Evolutionary conservation across 2,113 vertebrate species (phyloP), one percentile per base, ranked within the genome.

Genomic region (Ivindomyrus marchei): DNA sequence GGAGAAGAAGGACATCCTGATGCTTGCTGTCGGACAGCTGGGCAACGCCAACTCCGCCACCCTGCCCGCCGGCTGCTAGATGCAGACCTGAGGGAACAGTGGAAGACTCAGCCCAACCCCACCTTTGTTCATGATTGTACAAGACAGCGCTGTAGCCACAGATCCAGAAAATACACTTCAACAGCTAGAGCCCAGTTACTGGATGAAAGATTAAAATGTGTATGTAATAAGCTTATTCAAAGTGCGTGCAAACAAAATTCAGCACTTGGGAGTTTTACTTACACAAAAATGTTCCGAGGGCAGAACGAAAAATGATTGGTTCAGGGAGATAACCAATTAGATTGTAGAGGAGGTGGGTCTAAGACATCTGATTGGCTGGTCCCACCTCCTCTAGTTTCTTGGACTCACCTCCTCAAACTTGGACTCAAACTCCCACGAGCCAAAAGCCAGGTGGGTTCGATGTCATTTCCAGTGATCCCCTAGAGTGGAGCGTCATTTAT

Each of bases 1-100:
- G 94, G 98, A 99, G 95, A 98, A 97, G 96, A 99, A 98, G 89
- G 98, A 99, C 94, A 99, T 99, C 95, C 96, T 99, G 91, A 95
- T 98, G 96, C 92, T 99, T 92, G 98, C 98, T 0, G 97, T 98
- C 0, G 98, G 98, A 88, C 98, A 99, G 93, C 92, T 98, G 93
- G 97, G 95, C 39, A 93, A 94, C 4, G 95, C 95, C 85, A 96
- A 96, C 93, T 92, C 93, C 0, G 96, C 95, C 83, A 94, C 95
- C 0, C 97, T 98, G 88, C 94, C 97, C 31, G 95, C 96, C 70
- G 94, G 90, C 89, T 97, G 97, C 93, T 97, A 93, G 90, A 86
- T 39, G n/a, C 39, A 58, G 90, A 52, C 83, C 84, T 87, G 74
- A 62, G 74, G 91, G 80, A 85, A 42, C 5, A 62, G 80, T 11